phyloP scores from a whole-genome alignment of 1,140 invertebrate genomes.

The Sycophaga agraensis region DNA sequence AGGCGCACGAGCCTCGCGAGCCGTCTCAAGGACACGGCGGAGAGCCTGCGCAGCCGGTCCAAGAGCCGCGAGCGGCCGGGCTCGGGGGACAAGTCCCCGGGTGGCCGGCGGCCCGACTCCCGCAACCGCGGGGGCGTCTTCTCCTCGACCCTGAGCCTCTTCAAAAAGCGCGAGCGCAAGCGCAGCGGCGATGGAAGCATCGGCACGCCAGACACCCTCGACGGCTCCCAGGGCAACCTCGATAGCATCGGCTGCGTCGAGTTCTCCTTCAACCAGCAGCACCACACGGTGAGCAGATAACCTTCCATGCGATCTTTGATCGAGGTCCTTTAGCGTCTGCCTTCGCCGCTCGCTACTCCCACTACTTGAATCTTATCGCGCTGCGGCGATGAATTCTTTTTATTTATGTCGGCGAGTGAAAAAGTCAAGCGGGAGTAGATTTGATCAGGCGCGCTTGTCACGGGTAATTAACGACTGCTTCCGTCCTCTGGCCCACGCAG shows the following conservation, averaged over 20 bases:
- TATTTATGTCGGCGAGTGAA: no score
- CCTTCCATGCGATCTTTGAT: no score
- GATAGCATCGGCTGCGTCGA: constrained; percentile 55
- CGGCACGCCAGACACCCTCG: constrained; percentile 20
- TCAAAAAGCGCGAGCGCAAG: constrained; percentile 57
- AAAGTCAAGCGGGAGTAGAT: no score
- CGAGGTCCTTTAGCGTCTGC: no score
- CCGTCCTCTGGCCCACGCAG: no score
- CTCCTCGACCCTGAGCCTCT: constrained; percentile 56
- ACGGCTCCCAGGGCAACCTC: constrained; percentile 32
- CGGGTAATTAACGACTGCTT: no score
- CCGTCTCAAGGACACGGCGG: constrained; percentile 52
- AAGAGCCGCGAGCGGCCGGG: constrained; percentile 45
- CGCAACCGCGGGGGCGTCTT: constrained; percentile 48
- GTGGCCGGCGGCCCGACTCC: neutral
- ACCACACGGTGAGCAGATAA: constrained; percentile 30
- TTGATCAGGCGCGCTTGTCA: no score
- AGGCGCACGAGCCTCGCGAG: constrained; percentile 50
- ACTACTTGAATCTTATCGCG: no score
- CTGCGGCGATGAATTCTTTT: no score
- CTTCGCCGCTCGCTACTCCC: no score
- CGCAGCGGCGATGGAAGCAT: constrained; percentile 42
- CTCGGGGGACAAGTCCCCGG: constrained; percentile 38
- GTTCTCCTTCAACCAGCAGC: constrained; percentile 49
- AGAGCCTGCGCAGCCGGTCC: constrained; percentile 49